A percentile compares a stretch with the other conserved stretches of the same genome.
These are phyloP conservation scores for Corapipo altera DNA, from an alignment of 2,113 vertebrate genomes.

Conservation along the genomic window DNA sequence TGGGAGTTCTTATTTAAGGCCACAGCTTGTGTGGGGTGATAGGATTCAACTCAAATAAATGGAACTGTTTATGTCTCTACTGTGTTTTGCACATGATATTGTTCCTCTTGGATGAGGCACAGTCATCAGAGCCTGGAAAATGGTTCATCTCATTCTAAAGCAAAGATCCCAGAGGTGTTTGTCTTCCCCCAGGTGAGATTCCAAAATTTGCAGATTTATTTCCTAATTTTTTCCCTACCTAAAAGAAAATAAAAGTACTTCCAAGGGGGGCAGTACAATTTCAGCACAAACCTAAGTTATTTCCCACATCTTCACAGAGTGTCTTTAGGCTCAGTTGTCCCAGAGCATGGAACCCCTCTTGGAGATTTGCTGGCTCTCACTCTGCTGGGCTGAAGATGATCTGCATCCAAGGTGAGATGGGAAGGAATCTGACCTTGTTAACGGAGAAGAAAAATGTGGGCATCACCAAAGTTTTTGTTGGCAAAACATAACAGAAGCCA, in stretches of 20 bases:
- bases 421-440: neutral
- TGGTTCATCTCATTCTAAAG: neutral
- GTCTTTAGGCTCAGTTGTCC: neutral
- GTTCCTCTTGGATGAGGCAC: neutral
- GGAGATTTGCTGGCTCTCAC: neutral
- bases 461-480: neutral
- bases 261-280: neutral
- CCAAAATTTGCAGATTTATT: neutral
- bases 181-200: neutral
- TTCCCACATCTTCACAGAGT: neutral
- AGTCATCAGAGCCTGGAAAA: neutral
- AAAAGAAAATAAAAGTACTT: neutral
- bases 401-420: neutral
- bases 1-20: neutral
- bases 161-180: neutral
- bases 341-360: neutral
- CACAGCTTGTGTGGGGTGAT: neutral
- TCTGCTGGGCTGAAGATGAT: neutral
- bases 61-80: neutral
- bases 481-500: neutral
- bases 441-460: neutral
- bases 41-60: neutral
- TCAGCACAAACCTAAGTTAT: neutral
- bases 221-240: neutral
- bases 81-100: neutral